Percentiles rank a stretch among this genome's conserved stretches.
These are phyloP conservation scores for Cheracebus regulus DNA, from an alignment of 2,797 vertebrate species.

Conservation along the genomic window DNA sequence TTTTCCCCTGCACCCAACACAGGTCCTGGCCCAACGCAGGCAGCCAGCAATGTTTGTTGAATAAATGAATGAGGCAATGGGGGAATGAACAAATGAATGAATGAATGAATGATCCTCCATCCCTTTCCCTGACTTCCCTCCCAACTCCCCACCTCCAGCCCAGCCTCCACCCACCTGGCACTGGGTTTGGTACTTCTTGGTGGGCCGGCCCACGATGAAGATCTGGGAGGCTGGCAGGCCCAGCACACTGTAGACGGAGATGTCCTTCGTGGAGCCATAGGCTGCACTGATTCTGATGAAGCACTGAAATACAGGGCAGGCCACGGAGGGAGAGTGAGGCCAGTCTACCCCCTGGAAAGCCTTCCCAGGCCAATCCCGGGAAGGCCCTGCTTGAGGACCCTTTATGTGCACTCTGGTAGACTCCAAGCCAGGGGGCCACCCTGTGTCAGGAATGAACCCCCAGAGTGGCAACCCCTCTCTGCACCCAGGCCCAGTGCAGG, in stretches of 20 bases:
- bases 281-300: conserved; percentile 98
- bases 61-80: neutral
- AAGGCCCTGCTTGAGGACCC: neutral
- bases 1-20: neutral
- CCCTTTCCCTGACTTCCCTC: neutral
- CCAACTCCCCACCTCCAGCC: neutral
- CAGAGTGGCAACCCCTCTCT: neutral
- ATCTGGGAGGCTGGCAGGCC: conserved; percentile 94
- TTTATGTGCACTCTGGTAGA: neutral
- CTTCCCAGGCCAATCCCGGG: neutral
- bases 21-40: neutral
- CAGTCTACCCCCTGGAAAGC: neutral
- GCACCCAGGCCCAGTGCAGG: neutral
- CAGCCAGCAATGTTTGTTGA: neutral
- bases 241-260: conserved; percentile 97
- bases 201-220: conserved; percentile 96
- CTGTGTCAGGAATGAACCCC: neutral
- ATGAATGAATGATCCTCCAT: neutral
- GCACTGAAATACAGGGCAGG: conserved; percentile 86
- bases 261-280: conserved; percentile 98
- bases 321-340: neutral
- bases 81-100: neutral
- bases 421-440: neutral
- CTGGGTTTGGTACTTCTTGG: conserved; percentile 98
- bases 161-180: conserved; percentile 90